These are phyloP conservation scores for Himalopsyche kuldschensis DNA, from an alignment of 2,888 invertebrate genomes.

Conservation along the genomic window DNA sequence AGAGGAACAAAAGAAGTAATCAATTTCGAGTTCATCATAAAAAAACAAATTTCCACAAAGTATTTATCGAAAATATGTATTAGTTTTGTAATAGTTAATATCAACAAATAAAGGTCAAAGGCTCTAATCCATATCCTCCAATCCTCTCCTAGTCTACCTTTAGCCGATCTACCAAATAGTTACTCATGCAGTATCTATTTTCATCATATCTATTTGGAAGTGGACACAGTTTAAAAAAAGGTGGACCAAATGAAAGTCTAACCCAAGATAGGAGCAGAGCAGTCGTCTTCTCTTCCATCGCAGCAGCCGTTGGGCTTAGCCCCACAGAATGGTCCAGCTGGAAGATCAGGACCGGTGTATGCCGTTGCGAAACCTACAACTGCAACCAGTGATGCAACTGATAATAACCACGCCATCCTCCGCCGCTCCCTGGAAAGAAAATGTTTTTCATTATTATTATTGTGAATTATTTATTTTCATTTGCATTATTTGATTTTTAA, in stretches of 20 bases:
- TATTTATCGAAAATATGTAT: too few relatives aligned
- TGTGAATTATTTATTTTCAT: too few relatives aligned
- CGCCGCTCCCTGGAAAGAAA: constrained; percentile 11
- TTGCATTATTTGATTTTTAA: too few relatives aligned
- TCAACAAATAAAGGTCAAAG: too few relatives aligned
- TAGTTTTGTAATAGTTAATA: too few relatives aligned
- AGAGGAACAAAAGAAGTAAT: too few relatives aligned
- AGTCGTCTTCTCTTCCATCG: constrained; percentile 72
- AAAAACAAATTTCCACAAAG: too few relatives aligned
- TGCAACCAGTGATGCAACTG: neutral
- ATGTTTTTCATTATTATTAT: neutral
- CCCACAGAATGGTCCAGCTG: constrained; percentile 64
- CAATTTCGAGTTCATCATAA: too few relatives aligned
- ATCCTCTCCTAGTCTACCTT: too few relatives aligned
- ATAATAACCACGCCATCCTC: neutral
- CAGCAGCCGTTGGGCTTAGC: constrained; percentile 65
- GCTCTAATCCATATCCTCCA: too few relatives aligned
- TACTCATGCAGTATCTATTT: too few relatives aligned
- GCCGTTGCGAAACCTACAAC: neutral
- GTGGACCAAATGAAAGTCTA: constrained; percentile 38
- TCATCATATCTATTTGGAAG: neutral
- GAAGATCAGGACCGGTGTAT: constrained; percentile 51
- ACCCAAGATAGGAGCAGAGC: constrained; percentile 78
- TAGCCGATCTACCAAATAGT: too few relatives aligned
- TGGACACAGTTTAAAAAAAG: neutral